Evolutionary conservation across 2,113 vertebrate genomes (phyloP), one percentile per base, ranked within the genome.

Genomic region (Camelus dromedarius): DNA sequence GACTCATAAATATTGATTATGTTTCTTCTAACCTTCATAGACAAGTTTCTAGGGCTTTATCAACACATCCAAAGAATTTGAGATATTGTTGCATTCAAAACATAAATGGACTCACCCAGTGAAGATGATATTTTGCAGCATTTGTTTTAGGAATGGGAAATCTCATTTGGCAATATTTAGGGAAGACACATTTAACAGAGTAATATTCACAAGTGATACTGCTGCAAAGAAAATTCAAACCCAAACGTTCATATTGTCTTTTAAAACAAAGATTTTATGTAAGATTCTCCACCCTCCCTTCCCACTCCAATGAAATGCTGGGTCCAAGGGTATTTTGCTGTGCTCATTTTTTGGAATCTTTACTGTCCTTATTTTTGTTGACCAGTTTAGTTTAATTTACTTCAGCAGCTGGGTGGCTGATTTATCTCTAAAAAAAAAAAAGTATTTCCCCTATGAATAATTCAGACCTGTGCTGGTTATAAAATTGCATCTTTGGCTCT

Each of bases 301-400:
- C 26, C 16, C 14, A 16, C 9, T 66, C 6, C 52, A 42, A 91
- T 12, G 16, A 83, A 92, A 14, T 84, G n/a, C 83, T 69, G 18
- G 66, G 24, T 69, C 66, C 69, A 48, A 46, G 24, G 20, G 16
- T 67, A n/a, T 16, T 28, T 62, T 84, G 66, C 42, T 88, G 11
- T 86, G 30, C 46, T 95, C 30, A 67, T 93, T 96, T 80, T 70
- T 96, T 48, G 64, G 70, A 85, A 87, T 93, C 26, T 56, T 93
- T 89, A 87, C 28, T 92, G 48, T 88, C 52, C 58, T 66, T 95
- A 81, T 93, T 95, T 96, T 96, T 96, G 95, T 98, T 96, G 38
- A 93, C 30, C 69, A 84, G 58, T 96, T 96, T 96, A 92, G 28
- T 80, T 96, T 96, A 96, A 97, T 95, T 93, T 87, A 95, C 52